Percentiles rank a stretch among this genome's conserved stretches.
phyloP scores from a whole-genome alignment of 2,888 invertebrate species.

The Drosophila emarginata region DNA sequence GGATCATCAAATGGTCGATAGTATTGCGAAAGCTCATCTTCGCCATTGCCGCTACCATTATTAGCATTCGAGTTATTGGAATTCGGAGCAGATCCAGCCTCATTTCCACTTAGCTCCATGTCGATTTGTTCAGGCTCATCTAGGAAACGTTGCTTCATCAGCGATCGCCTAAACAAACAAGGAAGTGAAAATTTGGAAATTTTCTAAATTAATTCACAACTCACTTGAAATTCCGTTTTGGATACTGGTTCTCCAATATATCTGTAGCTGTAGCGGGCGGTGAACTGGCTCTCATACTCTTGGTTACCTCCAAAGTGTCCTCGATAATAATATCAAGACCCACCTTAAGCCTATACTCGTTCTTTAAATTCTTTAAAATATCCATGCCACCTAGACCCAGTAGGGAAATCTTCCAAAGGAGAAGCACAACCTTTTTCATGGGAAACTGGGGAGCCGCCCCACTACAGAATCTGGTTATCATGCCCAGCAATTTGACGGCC shows the following conservation, averaged over 20 bases:
- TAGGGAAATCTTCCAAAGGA: constrained; percentile 97
- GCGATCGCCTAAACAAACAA: constrained; percentile 80
- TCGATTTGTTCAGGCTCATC: constrained; percentile 91
- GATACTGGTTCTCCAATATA: constrained; percentile 92
- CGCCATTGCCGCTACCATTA: constrained; percentile 73
- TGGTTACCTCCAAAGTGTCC: constrained; percentile 97
- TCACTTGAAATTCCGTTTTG: constrained; percentile 88
- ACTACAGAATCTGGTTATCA: constrained; percentile 98
- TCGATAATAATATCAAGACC: constrained; percentile 91
- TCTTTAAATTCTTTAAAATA: constrained; percentile 90
- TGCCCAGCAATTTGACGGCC: constrained; percentile 94
- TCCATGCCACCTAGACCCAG: constrained; percentile 96
- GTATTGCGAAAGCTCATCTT: constrained; percentile 83
- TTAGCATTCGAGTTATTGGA: constrained; percentile 60
- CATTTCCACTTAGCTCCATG: constrained; percentile 86
- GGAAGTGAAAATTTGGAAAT: neutral
- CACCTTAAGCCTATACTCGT: constrained; percentile 86
- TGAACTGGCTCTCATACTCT: constrained; percentile 96
- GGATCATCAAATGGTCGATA: constrained; percentile 82
- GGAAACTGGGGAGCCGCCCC: constrained; percentile 98
- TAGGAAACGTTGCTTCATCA: constrained; percentile 95
- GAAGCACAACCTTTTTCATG: constrained; percentile 97
- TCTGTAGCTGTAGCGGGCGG: constrained; percentile 97
- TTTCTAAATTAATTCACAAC: constrained; percentile 52
- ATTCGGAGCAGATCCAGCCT: constrained; percentile 68